Evolutionary conservation across 2,888 invertebrate species (phyloP).

Genomic region (Lasioglossum lativentre): DNA sequence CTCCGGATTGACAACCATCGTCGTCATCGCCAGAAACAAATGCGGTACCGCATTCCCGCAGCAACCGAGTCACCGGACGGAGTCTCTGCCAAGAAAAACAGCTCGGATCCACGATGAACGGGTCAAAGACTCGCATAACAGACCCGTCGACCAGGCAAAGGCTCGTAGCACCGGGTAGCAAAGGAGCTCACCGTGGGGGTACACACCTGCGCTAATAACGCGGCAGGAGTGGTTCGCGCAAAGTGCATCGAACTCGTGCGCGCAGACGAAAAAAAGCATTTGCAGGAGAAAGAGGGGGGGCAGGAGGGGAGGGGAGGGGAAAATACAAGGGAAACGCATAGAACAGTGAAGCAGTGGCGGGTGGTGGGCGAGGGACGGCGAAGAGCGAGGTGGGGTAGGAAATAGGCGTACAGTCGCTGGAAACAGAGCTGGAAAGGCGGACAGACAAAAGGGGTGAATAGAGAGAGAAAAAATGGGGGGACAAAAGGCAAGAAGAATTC

Average conservation of each 20-base stretch:
- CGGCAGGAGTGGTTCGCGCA: constrained; percentile 42
- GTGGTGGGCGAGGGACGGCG: not conserved
- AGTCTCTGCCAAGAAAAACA: not conserved
- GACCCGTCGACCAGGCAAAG: constrained; percentile 9
- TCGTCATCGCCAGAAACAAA: not conserved
- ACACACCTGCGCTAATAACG: constrained; percentile 66
- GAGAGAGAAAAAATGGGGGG: constrained; percentile 50
- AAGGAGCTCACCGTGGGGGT: not conserved
- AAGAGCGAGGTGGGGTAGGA: not conserved
- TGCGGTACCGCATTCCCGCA: not conserved
- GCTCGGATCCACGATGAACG: not conserved
- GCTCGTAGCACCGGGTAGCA: not conserved
- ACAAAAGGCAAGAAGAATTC: constrained; percentile 57
- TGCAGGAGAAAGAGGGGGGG: not conserved
- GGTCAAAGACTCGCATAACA: constrained; percentile 11
- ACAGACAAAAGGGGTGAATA: constrained; percentile 47
- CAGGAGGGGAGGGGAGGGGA: not conserved
- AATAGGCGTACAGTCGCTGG: constrained; percentile 43
- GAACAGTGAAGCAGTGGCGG: constrained; percentile 13
- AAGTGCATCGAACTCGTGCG: constrained; percentile 69
- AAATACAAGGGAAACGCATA: constrained; percentile 11
- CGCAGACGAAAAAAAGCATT: constrained; percentile 31
- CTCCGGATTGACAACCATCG: no score
- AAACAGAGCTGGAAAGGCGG: constrained; percentile 45
- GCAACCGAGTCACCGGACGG: not conserved